Percentiles rank a stretch among this genome's conserved stretches.
phyloP scores from a whole-genome alignment of 2,113 vertebrate genomes.

The Hipposideros armiger region DNA sequence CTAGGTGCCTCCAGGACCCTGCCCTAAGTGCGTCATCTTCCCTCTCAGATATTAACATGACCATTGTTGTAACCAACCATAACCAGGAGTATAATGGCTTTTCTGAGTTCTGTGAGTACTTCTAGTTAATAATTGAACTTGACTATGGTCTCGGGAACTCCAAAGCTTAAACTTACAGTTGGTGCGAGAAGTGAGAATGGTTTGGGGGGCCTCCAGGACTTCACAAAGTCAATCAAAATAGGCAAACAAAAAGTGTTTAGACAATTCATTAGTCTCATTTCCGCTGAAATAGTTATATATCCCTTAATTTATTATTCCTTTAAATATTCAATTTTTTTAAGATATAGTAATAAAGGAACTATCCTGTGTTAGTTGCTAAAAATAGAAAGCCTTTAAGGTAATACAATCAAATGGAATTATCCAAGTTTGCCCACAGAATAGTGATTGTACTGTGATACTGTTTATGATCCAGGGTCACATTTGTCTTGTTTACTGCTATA shows the following conservation, averaged over 20 bases:
- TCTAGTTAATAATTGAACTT: neutral
- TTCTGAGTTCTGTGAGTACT: neutral
- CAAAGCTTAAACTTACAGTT: neutral
- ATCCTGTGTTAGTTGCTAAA: neutral
- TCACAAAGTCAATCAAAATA: neutral
- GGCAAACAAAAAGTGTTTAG: neutral
- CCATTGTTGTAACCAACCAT: neutral
- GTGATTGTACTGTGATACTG: neutral
- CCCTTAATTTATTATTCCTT: neutral
- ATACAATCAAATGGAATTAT: neutral
- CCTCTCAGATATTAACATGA: neutral
- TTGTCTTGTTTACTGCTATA: neutral
- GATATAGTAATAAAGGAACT: neutral
- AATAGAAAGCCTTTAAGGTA: neutral
- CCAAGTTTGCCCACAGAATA: neutral
- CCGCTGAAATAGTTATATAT: neutral
- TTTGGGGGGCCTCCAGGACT: neutral
- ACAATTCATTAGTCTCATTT: neutral
- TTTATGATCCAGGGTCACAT: neutral
- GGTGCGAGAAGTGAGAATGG: neutral
- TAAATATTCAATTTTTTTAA: constrained; percentile 1
- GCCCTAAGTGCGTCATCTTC: neutral
- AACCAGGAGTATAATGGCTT: neutral
- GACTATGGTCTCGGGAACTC: neutral
- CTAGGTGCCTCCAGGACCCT: neutral